Conservation (phyloP, 2,888 invertebrate genomes). For the Hetaerina titia region DNA sequence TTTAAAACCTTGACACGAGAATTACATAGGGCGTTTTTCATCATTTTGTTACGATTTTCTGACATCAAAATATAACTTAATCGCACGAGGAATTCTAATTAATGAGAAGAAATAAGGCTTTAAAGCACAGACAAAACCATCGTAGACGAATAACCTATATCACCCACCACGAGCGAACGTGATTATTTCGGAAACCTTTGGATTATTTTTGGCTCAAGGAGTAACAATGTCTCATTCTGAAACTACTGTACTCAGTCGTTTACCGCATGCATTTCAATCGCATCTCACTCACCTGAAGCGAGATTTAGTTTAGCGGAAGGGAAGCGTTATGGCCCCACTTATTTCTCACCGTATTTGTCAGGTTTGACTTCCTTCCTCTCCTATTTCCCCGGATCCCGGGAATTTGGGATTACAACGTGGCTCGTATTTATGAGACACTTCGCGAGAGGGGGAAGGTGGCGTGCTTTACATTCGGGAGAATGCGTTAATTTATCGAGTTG, state of each 20-base stretch:
- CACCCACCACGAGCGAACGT: too few relatives aligned
- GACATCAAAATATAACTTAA: too few relatives aligned
- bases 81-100: too few relatives aligned
- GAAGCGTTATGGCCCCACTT: not conserved
- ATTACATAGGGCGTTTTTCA: too few relatives aligned
- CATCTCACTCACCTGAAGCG: not conserved
- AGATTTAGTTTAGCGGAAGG: not conserved
- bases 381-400: not conserved
- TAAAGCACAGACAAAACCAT: too few relatives aligned
- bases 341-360: not conserved
- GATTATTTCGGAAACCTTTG: too few relatives aligned
- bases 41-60: too few relatives aligned
- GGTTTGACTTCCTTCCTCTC: not conserved
- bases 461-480: not conserved
- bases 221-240: too few relatives aligned
- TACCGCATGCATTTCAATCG: not conserved
- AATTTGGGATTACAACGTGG: not conserved
- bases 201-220: too few relatives aligned
- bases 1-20: too few relatives aligned
- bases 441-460: not conserved
- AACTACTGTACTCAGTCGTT: not conserved
- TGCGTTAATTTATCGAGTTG: slow-evolving; percentile 2
- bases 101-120: too few relatives aligned
- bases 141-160: too few relatives aligned
- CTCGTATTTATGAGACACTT: not conserved